phyloP scores from a whole-genome alignment of 2,113 vertebrate species.

The Halichoerus grypus region DNA sequence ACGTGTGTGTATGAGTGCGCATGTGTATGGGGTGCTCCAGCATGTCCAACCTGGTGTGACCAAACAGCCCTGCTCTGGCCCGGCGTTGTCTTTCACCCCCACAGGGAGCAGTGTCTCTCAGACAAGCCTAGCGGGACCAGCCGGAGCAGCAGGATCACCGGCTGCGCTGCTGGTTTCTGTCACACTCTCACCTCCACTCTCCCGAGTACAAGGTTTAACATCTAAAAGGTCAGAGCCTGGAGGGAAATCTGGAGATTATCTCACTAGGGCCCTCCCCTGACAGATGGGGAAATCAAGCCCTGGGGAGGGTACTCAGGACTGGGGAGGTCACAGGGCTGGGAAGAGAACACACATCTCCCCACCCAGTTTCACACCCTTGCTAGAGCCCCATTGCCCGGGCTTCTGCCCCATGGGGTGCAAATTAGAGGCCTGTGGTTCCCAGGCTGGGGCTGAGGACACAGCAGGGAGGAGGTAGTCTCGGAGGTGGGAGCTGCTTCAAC shows the following conservation, averaged over 20 bases:
- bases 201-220: neutral
- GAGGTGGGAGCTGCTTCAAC: neutral
- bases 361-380: neutral
- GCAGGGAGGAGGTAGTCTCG: neutral
- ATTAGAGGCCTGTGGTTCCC: neutral
- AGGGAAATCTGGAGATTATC: neutral
- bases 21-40: neutral
- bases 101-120: neutral
- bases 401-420: neutral
- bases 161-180: neutral
- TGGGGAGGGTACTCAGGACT: neutral
- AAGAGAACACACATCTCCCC: neutral
- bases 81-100: neutral
- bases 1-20: neutral
- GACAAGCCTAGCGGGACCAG: neutral
- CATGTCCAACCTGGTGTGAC: neutral
- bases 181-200: neutral
- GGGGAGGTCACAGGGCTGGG: neutral
- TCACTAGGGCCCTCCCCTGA: neutral
- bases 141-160: neutral
- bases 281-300: neutral
- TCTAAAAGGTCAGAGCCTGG: neutral
- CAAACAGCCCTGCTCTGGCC: neutral
- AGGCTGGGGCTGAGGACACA: neutral
- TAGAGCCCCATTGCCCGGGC: neutral